Conservation (phyloP, 2,113 vertebrate genomes). For the Psilopogon haemacephalus region DNA sequence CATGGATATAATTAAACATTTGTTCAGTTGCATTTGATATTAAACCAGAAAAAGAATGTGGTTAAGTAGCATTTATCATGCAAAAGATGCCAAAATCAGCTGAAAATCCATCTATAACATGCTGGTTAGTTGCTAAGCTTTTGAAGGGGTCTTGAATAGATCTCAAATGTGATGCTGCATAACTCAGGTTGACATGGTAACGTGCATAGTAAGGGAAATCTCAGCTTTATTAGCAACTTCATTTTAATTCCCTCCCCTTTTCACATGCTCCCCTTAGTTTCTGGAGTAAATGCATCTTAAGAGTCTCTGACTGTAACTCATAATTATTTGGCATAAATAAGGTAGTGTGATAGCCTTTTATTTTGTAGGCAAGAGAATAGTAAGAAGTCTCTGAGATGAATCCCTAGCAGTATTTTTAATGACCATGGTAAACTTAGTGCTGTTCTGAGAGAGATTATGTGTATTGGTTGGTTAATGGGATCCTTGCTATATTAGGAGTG, state of each 20-base stretch:
- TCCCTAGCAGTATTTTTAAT: slow-evolving; percentile 40
- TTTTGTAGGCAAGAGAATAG: slow-evolving; percentile 20
- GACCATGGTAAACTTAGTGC: slow-evolving; percentile 42
- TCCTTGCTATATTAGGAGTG: slow-evolving; percentile 12
- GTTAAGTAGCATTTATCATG: slow-evolving; percentile 55
- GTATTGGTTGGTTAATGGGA: slow-evolving; percentile 11
- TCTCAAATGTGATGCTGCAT: slow-evolving; percentile 54
- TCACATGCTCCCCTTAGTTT: slow-evolving; percentile 7
- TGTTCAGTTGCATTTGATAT: slow-evolving; percentile 46
- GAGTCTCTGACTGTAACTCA: slow-evolving; percentile 22
- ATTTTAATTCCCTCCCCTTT: slow-evolving; percentile 48
- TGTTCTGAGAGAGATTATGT: slow-evolving; percentile 12
- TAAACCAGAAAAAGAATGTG: slow-evolving; percentile 56
- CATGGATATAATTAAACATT: slow-evolving; percentile 68
- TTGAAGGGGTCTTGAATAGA: slow-evolving; percentile 58
- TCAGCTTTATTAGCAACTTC: slow-evolving; percentile 57
- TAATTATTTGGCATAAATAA: slow-evolving; percentile 38
- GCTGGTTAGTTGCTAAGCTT: slow-evolving; percentile 58
- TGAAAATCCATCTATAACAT: slow-evolving; percentile 47
- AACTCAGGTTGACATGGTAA: slow-evolving; percentile 70
- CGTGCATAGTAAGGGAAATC: slow-evolving; percentile 54
- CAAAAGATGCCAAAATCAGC: slow-evolving; percentile 63
- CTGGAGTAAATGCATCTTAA: slow-evolving; percentile 38
- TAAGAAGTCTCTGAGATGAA: background rate
- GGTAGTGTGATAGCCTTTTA: background rate